Evolutionary conservation across 2,888 invertebrate genomes (phyloP), one percentile per base, ranked within the genome.

Genomic region (Pandemis cinnamomeana): DNA sequence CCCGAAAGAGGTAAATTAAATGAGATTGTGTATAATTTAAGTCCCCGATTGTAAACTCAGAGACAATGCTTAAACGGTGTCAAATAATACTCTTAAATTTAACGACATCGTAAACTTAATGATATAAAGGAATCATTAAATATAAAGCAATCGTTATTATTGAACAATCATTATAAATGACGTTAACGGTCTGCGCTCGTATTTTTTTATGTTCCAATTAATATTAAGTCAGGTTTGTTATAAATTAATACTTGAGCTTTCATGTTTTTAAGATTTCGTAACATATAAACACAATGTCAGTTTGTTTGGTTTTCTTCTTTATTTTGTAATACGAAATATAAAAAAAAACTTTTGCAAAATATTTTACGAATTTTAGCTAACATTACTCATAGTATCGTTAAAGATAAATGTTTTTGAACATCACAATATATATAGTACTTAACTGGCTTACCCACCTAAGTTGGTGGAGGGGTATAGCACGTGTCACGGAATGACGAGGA

Each of bases 101-200:
- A 67, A 77, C 72, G 55, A 71, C 71, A 48, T 61, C 70, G 63
- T 76, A 76, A 77, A 78, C 71, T 67, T 41, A 72, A 76, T 75
- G 78, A 74, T 75, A 72, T 75, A 75, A 78, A 72, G 51, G 67
- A 41, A 78, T 78, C 76, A 78, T 78, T 76, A 77, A 78, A 78
- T 74, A 71, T 74, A 71, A 74, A 67, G 71, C 78, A 76, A 77
- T 78, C 72, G 76, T 63, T 67, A 67, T 77, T 75, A 78, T 79
- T 78, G 77, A 71, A 77, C 78, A 76, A 78, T 78, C 74, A 77
- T 71, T 72, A 71, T 77, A 77, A 78, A 78, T 79, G 78, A 75
- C 79, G 75, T 75, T 68, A 75, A 78, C 72, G 58, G 67, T 27
- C 71, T 63, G 74, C 67, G 76, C 74, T 64, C 69, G 73, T 71